These are phyloP conservation scores for Dasypogon diadema DNA, from an alignment of 2,888 invertebrate genomes.

Conservation along the genomic window DNA sequence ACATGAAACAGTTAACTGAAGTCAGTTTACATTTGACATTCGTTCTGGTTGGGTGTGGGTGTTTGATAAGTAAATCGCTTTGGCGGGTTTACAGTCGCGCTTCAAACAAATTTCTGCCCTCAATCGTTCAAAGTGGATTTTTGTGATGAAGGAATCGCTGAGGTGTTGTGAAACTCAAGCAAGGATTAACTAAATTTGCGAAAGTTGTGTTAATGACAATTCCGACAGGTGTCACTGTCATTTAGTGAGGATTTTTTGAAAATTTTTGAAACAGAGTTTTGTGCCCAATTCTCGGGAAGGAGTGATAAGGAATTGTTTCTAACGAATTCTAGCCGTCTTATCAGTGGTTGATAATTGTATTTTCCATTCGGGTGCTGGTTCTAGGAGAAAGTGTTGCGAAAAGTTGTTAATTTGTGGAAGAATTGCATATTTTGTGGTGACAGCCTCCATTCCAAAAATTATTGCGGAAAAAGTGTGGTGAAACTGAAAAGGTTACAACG, in stretches of 20 bases:
- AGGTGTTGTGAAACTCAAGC: too few relatives aligned
- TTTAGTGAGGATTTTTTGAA: neutral
- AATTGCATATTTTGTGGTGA: too few relatives aligned
- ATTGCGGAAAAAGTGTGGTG: neutral
- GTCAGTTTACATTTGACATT: constrained; percentile 51
- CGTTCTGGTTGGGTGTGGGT: constrained; percentile 50
- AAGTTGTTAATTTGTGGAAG: too few relatives aligned
- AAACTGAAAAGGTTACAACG: neutral
- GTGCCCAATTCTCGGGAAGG: neutral
- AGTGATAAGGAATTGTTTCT: too few relatives aligned
- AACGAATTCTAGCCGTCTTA: too few relatives aligned
- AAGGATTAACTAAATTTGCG: too few relatives aligned
- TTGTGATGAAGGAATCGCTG: too few relatives aligned
- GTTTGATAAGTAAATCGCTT: constrained; percentile 27
- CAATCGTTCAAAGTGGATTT: too few relatives aligned
- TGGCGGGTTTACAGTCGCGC: constrained; percentile 39
- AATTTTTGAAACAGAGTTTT: neutral
- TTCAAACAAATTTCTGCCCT: neutral
- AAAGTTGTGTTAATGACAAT: neutral
- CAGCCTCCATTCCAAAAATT: too few relatives aligned
- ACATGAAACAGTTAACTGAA: constrained; percentile 47
- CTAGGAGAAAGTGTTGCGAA: too few relatives aligned
- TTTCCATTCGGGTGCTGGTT: too few relatives aligned
- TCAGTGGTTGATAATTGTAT: too few relatives aligned
- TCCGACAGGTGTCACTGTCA: neutral